Base-by-base conservation (phyloP, 1,140 invertebrate species). In the Lordiphosa mommai region DNA sequence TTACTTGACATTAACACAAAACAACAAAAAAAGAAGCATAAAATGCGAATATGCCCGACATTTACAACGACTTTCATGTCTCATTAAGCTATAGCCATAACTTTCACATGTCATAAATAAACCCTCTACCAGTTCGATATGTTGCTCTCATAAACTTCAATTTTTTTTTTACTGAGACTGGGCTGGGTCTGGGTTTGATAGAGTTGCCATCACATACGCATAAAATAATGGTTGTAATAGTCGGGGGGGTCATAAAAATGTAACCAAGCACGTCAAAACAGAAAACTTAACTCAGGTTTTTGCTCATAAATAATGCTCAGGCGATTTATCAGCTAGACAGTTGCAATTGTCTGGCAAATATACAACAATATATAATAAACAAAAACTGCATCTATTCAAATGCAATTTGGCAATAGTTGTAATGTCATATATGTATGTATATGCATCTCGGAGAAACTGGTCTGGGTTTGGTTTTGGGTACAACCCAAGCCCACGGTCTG, bases 321-420 rank as follows among this genome's bases (percentile, higher is more conserved):
- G 58, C 58, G 55, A 77, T 77, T 77, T 79, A 79, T 79, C 68
- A 73, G 68, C 23, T 40, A 47, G 61, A 61, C 58, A 73, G 64
- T 72, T 71, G 59, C 53, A 68, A 30, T 58, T 50, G 32, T 60
- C 14, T 36, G n/a, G 12, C 27, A 1, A 41, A 27, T 13, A 7
- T n/a, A n/a, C n/a, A n/a, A n/a, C 14, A 14, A 32, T 2, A 2
- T 0, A 48, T n/a, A n/a, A n/a, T n/a, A 14, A 16, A 16, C 34
- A 23, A 9, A 32, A n/a, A 12, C 34, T 27, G 50, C 50, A 33
- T 20, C 58, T 40, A 55, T 61, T 48, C 59, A 57, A 58, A 57
- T 43, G 53, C 46, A 50, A 57, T 63, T 57, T 63, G 47, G 64
- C 64, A 67, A 67, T 67, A 67, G 64, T 67, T 67, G 47, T 38